These are phyloP conservation scores for Reticulitermes speratus DNA, from an alignment of 1,140 invertebrate species.

Conservation along the genomic window DNA sequence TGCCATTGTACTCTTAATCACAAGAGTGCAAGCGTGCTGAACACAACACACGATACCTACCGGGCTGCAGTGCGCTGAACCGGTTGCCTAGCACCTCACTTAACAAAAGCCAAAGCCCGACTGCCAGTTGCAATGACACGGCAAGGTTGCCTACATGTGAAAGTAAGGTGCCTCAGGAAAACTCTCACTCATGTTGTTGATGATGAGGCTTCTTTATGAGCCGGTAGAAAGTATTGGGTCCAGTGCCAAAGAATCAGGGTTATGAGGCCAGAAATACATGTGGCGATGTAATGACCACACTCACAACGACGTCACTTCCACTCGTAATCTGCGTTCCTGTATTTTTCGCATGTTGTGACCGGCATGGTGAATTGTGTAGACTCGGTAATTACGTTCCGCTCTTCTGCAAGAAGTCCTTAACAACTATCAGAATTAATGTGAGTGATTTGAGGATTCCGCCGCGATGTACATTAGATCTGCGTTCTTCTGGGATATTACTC, in stretches of 20 bases:
- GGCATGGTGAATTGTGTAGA: not conserved
- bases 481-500: no score
- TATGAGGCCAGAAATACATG: not conserved
- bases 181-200: not conserved
- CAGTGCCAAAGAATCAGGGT: slow-evolving; percentile 1
- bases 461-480: no score
- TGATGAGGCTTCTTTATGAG: not conserved
- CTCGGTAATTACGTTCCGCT: no score
- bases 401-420: no score
- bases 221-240: not conserved
- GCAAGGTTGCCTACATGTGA: slow-evolving; percentile 4
- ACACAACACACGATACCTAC: not conserved
- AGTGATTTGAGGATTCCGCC: no score
- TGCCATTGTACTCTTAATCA: no score
- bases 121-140: not conserved
- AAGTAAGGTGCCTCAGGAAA: not conserved
- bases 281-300: no score
- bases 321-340: no score
- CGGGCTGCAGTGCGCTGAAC: not conserved
- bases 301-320: no score
- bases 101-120: not conserved
- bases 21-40: no score
- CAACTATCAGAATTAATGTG: no score
- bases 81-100: not conserved
- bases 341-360: no score